These are phyloP conservation scores for Puntigrus tetrazona DNA, from an alignment of 2,113 vertebrate species.

Conservation along the genomic window DNA sequence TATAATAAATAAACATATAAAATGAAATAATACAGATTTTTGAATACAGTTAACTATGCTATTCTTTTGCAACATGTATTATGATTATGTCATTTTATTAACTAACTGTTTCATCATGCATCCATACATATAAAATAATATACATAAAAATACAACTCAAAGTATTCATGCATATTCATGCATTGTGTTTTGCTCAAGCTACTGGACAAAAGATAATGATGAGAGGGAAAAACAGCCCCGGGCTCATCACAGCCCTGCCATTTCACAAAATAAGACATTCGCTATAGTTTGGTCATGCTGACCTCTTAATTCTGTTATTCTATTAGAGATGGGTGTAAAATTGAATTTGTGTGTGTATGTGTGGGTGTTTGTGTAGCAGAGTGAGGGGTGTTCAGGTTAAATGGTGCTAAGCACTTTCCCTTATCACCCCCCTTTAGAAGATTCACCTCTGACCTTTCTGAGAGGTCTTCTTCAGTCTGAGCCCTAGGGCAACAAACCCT, in stretches of 20 bases:
- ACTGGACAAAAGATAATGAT: slow-evolving; percentile 3
- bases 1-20: not conserved
- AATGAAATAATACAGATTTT: not conserved
- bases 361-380: slow-evolving; percentile 40
- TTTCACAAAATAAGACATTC: slow-evolving; percentile 59
- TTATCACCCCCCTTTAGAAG: slow-evolving; percentile 60
- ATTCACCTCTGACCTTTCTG: slow-evolving; percentile 60
- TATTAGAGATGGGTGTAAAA: slow-evolving; percentile 49
- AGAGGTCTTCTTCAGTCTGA: slow-evolving; percentile 51
- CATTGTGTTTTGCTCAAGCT: slow-evolving; percentile 25
- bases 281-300: slow-evolving; percentile 59
- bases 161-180: not conserved
- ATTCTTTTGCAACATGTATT: not conserved
- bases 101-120: not conserved
- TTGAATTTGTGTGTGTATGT: slow-evolving; percentile 38
- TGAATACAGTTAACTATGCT: not conserved
- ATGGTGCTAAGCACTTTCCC: slow-evolving; percentile 64
- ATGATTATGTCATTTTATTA: not conserved
- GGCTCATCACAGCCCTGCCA: slow-evolving; percentile 45
- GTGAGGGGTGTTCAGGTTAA: slow-evolving; percentile 49
- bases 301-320: slow-evolving; percentile 62
- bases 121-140: not conserved
- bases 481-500: slow-evolving; percentile 33
- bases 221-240: not conserved
- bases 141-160: not conserved